Evolutionary conservation across 2,113 vertebrate species (phyloP).

Genomic region (Corydoras sp.): DNA sequence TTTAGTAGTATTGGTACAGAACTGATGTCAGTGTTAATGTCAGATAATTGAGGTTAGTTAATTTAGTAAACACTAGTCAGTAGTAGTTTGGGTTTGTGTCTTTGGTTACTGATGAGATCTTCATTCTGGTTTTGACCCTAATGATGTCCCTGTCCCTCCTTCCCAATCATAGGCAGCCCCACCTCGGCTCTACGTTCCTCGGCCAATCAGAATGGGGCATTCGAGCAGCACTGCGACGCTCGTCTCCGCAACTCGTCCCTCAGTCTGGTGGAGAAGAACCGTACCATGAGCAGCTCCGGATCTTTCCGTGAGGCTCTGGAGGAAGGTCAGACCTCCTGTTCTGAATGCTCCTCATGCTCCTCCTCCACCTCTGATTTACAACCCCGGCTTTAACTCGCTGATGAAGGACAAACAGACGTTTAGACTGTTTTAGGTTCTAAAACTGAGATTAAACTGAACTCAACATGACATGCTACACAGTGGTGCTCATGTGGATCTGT

Average conservation of each 20-base stretch:
- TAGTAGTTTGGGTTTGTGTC: too few species aligned
- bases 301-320: conserved; percentile 82
- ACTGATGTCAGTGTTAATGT: background rate
- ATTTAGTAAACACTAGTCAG: background rate
- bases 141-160: background rate
- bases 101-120: too few species aligned
- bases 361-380: background rate
- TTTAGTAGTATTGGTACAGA: background rate
- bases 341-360: background rate
- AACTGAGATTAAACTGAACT: too few species aligned
- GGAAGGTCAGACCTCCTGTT: conserved; percentile 68
- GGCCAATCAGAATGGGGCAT: conserved; percentile 72
- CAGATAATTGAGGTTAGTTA: too few species aligned
- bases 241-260: conserved; percentile 79
- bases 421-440: too few species aligned
- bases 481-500: too few species aligned
- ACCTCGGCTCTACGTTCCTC: conserved; percentile 67
- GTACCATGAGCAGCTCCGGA: conserved; percentile 79
- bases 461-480: too few species aligned
- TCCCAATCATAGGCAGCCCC: conserved; percentile 65
- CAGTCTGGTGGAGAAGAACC: conserved; percentile 79
- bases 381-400: too few species aligned
- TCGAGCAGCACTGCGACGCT: conserved; percentile 70
- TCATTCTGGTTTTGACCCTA: conserved; percentile 1
- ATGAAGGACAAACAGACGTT: too few species aligned